phyloP scores from a whole-genome alignment of 2,797 vertebrate species.

The Malacoraja senta region DNA sequence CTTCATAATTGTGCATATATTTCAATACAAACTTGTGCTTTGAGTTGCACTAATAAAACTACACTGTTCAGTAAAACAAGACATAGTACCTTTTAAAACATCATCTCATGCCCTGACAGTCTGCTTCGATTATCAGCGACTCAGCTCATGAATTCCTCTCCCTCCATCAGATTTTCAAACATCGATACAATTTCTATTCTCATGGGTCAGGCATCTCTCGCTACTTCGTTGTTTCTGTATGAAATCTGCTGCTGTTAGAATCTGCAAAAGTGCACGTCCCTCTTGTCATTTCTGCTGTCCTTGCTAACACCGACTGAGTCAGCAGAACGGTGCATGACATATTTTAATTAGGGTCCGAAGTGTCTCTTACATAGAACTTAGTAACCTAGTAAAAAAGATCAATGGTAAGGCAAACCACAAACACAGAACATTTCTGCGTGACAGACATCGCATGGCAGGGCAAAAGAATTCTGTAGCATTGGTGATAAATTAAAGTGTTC shows the following conservation, averaged over 20 bases:
- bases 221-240: neutral
- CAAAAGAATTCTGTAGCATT: slow-evolving; percentile 44
- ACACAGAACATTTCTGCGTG: slow-evolving; percentile 44
- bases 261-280: neutral
- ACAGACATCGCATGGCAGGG: slow-evolving; percentile 46
- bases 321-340: neutral
- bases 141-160: neutral
- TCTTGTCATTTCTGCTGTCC: neutral
- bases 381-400: slow-evolving; percentile 46
- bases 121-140: neutral
- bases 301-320: neutral
- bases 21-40: neutral
- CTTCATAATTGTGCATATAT: neutral
- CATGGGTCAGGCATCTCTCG: neutral
- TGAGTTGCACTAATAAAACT: neutral
- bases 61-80: neutral
- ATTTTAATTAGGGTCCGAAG: neutral
- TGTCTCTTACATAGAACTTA: slow-evolving; percentile 32
- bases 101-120: neutral
- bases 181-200: neutral
- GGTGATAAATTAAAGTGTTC: slow-evolving; percentile 51
- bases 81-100: slow-evolving; percentile 4
- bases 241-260: neutral
- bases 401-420: slow-evolving; percentile 41
- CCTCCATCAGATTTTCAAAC: neutral